These are phyloP conservation scores for Sminthopsis crassicaudata DNA, from an alignment of 2,113 vertebrate species.

Conservation along the genomic window DNA sequence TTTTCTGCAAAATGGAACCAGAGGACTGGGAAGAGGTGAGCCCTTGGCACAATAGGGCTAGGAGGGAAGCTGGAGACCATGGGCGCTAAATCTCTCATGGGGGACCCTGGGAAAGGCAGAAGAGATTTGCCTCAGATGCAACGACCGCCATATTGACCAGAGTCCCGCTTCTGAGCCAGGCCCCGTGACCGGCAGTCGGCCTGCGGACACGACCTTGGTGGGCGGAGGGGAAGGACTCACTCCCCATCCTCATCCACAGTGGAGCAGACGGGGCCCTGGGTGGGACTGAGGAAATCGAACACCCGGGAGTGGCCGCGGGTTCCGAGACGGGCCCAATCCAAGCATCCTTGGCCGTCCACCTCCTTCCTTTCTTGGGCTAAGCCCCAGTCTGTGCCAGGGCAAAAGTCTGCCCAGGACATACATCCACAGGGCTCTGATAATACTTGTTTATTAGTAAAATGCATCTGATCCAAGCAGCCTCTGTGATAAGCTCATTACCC, in stretches of 20 bases:
- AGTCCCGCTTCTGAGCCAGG: neutral
- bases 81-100: neutral
- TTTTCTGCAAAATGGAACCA: neutral
- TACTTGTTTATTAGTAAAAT: constrained; percentile 86
- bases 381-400: neutral
- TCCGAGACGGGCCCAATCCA: neutral
- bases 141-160: neutral
- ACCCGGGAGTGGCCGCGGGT: neutral
- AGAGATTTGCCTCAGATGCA: neutral
- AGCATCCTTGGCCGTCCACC: neutral
- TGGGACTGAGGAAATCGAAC: neutral
- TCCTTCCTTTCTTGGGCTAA: neutral
- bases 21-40: neutral
- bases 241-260: neutral
- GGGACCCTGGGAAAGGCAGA: too few relatives aligned
- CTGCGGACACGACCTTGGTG: neutral
- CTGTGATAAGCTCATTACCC: constrained; percentile 89
- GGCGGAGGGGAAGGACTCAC: neutral
- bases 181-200: neutral
- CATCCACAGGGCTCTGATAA: constrained; percentile 49
- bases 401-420: neutral
- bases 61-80: neutral
- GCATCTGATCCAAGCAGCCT: constrained; percentile 87
- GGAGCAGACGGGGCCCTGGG: neutral
- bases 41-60: neutral